Evolutionary conservation across 2,797 vertebrate genomes (phyloP).

Genomic region (Cheirogaleus major): DNA sequence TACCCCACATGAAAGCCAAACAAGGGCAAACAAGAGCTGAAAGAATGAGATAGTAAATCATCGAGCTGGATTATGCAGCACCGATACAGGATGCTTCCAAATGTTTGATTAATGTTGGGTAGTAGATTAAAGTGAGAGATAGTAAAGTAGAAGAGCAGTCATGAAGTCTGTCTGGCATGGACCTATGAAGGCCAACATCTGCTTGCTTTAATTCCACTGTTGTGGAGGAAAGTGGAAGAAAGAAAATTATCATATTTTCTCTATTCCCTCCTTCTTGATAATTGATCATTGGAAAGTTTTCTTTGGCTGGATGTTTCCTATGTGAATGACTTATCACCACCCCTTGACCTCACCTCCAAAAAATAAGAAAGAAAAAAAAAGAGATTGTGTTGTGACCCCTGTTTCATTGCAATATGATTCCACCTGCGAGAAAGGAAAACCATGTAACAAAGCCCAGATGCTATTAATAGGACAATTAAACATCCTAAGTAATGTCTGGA

Average conservation of each 20-base stretch:
- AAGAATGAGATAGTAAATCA: constrained; percentile 83
- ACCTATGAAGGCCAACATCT: constrained; percentile 6
- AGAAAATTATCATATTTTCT: background rate
- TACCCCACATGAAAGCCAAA: constrained; percentile 82
- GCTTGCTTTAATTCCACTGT: constrained; percentile 44
- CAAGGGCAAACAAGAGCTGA: constrained; percentile 81
- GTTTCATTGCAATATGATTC: constrained; percentile 63
- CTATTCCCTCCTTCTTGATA: background rate
- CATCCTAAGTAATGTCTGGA: background rate
- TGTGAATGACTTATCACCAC: constrained; percentile 65
- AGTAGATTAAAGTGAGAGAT: constrained; percentile 66
- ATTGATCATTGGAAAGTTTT: constrained; percentile 14
- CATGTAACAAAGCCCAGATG: constrained; percentile 82
- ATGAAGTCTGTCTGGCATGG: background rate
- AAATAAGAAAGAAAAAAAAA: background rate
- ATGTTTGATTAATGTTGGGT: constrained; percentile 77
- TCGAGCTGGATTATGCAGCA: constrained; percentile 58
- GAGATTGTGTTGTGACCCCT: constrained; percentile 69
- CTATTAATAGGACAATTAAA: constrained; percentile 44
- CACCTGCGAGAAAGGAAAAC: constrained; percentile 51
- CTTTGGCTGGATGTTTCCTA: constrained; percentile 55
- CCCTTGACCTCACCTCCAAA: constrained; percentile 29
- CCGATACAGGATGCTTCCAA: constrained; percentile 74
- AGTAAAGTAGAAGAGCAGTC: background rate
- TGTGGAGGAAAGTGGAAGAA: background rate